Evolutionary conservation across 2,797 vertebrate genomes (phyloP), one percentile per base, ranked within the genome.

Genomic region (Tapera naevia): DNA sequence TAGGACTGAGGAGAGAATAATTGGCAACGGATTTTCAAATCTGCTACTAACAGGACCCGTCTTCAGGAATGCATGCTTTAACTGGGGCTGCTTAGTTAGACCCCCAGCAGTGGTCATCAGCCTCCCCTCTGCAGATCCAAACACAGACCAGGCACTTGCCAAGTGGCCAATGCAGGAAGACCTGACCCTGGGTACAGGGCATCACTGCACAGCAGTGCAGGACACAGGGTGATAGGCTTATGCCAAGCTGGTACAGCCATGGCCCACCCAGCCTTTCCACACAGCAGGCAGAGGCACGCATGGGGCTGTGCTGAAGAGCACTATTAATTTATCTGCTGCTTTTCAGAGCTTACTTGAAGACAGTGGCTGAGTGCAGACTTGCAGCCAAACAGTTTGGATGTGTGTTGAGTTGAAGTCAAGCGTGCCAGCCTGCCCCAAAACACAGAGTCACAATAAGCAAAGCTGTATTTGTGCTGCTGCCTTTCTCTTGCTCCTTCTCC

Each of bases 201-300:
- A 30, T 54, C 7, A 8, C 75, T 82, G 78, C 37, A 64, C 25
- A 71, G 33, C 33, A 12, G 17, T 1, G 4, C 10, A 53, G 72
- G 23, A 35, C 2, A 14, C 48, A 43, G 64, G 18, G 58, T 33
- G 35, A 65, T 11, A 25, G 37, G n/a, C 0, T 0, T 62, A 41
- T 45, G 56, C 30, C 39, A 23, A 0, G 2, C 22, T 53, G 66
- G 48, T 41, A 48, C 16, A 91, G 33, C 69, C 57, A 33, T 1
- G 3, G 75, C 41, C 64, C 72, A 66, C 43, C 17, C 65, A 64
- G 61, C 35, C 61, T 71, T 54, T 72, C 66, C 24, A 7, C 39
- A 3, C 0, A 4, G 80, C 43, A 39, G 58, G 24, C 3, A 69
- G 37, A 58, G 5, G 5, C 37, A 61, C 0, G 0, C 27, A 21